Base-by-base conservation (phyloP, 2,113 vertebrate species). In the Prunella fulvescens region DNA sequence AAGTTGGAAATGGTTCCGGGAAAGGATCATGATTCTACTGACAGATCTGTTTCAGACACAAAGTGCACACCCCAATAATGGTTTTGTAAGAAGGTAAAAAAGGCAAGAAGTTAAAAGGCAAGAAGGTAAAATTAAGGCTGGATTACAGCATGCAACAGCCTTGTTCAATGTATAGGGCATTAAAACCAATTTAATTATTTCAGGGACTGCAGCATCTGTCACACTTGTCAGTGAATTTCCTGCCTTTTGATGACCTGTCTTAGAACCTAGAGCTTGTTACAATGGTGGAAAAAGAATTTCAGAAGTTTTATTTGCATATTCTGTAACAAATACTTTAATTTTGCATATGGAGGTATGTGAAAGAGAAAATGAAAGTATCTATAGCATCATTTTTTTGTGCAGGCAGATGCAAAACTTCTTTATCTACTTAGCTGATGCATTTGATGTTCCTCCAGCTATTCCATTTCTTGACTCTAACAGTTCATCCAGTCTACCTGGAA, bases 341-440 rank as follows among this genome's bases (percentile, higher is more conserved):
- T 88, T 81, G 31, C 50, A 29, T 78, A 74, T 54, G 10, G 4
- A 22, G 5, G 5, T 57, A 60, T n/a, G 23, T 50, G 61, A 95
- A 92, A 94, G n/a, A 78, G 92, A 90, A 96, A 96, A 60, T 13
- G 56, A 77, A 96, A 84, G 40, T 67, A 71, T 42, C 62, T 44
- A 62, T 48, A 56, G 42, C 31, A 47, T 73, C 47, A 48, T 58
- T 11, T 48, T 70, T 47, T 94, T 79, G 19, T 53, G 48, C 19
- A 48, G 76, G 64, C 47, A 81, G 71, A 51, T 70, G 82, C 39
- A 92, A 83, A 93, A 67, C 28, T 76, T 74, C 48, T 51, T 4
- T 17, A 14, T 40, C 24, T 37, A 26, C 57, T n/a, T 91, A 31
- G 24, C 58, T 65, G 51, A 64, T 7, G 10, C 12, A 53, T 72